A percentile compares a stretch with the other conserved stretches of the same genome.
These are phyloP conservation scores for Drosophila kurseongensis DNA, from an alignment of 1,140 invertebrate genomes.

Conservation along the genomic window DNA sequence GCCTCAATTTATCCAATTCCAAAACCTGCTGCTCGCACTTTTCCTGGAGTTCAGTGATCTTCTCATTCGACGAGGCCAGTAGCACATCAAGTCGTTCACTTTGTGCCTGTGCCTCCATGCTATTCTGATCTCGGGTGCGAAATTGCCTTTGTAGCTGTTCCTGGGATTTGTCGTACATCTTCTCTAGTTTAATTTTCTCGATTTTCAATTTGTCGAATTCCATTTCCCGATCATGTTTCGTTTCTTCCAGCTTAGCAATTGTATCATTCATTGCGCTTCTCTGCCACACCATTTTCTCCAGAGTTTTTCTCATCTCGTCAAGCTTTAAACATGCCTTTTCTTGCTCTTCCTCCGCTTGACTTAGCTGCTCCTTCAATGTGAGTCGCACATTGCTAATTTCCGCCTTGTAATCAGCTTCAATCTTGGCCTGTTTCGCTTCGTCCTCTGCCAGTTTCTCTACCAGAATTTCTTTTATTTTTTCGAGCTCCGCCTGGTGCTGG, in stretches of 20 bases:
- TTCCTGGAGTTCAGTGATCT: constrained; percentile 11
- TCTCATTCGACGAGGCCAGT: background rate
- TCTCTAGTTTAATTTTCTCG: constrained; percentile 44
- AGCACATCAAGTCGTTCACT: no score
- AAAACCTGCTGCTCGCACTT: constrained; percentile 16
- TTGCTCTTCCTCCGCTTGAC: background rate
- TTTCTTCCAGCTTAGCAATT: background rate
- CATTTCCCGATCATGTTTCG: background rate
- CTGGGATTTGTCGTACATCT: constrained; percentile 32
- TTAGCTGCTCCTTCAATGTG: background rate
- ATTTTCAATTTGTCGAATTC: background rate
- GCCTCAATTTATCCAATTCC: constrained; percentile 25
- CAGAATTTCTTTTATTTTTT: background rate
- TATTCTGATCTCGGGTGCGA: background rate
- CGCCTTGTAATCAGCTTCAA: background rate
- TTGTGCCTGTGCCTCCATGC: no score
- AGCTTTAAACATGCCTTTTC: background rate
- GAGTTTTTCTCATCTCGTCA: background rate
- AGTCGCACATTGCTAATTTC: background rate
- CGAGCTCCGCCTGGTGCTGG: constrained; percentile 2
- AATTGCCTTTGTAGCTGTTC: constrained; percentile 22
- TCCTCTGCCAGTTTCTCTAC: background rate
- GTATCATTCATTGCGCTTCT: background rate
- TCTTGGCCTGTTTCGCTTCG: background rate
- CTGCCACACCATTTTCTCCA: background rate